Percentiles rank a stretch among this genome's conserved stretches.
phyloP scores from a whole-genome alignment of 2,113 vertebrate genomes.

The Ochotona curzoniae region DNA sequence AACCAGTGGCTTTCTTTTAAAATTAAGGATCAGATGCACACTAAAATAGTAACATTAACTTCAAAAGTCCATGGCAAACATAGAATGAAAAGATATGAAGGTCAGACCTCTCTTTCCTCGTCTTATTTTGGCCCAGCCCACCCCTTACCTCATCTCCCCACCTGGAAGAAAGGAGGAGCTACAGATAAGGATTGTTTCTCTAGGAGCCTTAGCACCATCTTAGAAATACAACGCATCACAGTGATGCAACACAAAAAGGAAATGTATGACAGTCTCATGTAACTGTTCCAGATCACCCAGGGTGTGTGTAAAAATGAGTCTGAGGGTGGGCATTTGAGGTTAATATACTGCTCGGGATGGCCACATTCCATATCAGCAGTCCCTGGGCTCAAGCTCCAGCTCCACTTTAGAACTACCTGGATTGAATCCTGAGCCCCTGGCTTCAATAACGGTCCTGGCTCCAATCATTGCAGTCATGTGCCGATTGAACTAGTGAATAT shows the following conservation, averaged over 20 bases:
- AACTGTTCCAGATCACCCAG: neutral
- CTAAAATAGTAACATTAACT: neutral
- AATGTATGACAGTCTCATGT: neutral
- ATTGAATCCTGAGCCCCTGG: too few relatives aligned
- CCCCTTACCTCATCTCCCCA: neutral
- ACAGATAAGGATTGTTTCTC: neutral
- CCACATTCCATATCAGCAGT: too few relatives aligned
- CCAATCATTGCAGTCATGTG: too few relatives aligned
- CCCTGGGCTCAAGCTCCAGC: too few relatives aligned
- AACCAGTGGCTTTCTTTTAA: constrained; percentile 9
- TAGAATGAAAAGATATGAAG: neutral
- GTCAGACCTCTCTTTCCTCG: neutral
- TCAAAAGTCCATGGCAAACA: neutral
- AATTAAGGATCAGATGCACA: neutral
- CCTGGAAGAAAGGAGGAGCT: neutral
- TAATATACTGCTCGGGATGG: too few relatives aligned
- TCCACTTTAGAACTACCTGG: too few relatives aligned
- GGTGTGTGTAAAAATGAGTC: too few relatives aligned
- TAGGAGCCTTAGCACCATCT: neutral
- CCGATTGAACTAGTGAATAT: too few relatives aligned
- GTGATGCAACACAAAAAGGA: neutral
- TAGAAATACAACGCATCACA: neutral
- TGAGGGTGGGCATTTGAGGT: too few relatives aligned
- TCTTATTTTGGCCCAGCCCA: neutral
- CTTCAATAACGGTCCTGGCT: too few relatives aligned